Base-by-base conservation (phyloP, 2,888 invertebrate genomes). In the Aleiodes alternator region DNA sequence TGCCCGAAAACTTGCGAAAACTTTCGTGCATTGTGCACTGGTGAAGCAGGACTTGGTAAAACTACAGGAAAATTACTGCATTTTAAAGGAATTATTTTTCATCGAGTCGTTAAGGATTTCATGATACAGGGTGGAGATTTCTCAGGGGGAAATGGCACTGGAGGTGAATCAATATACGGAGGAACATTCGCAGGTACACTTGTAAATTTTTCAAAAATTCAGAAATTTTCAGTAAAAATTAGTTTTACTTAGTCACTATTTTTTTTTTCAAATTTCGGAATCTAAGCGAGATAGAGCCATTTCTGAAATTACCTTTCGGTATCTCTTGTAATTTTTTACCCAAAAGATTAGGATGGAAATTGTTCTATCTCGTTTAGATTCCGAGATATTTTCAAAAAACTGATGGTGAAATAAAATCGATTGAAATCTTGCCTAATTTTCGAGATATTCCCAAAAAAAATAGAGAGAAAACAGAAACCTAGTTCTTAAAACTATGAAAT, bases 141-240 rank as follows among this genome's bases (percentile, higher is more conserved):
- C 89, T 95, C 95, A 16, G 94, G 95, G 90, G 96, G 96, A 68
- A 98, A 99, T 92, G 99, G 99, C 9, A 98, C 97, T 73, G 98
- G 99, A 29, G 99, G 99, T 9, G 99, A 99, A 90, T 98, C 98
- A 11, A 97, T 99, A 83, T 99, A 98, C 90, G 99, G 98, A 76
- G 97, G 97, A 82, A 96, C 96, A 57, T 99, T 99, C 92, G 95
- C 96, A 92, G 98, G 98, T 97, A 23, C 2, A 23, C 23, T 91
- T 14, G 51, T n/a, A 11, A 56, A 50, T 56, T 51, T 23, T 2
- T 23, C 23, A 23, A 23, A 23, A 23, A 23, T 23, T 23, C 23
- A 23, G 50, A 64, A 12, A 53, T 72, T 38, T 38, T 38, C 8
- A 8, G 38, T 8, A 23, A 23, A 23, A 23, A 23, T 1, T 23